Conservation (phyloP, 2,113 vertebrate species). For the Lanius ludovicianus region DNA sequence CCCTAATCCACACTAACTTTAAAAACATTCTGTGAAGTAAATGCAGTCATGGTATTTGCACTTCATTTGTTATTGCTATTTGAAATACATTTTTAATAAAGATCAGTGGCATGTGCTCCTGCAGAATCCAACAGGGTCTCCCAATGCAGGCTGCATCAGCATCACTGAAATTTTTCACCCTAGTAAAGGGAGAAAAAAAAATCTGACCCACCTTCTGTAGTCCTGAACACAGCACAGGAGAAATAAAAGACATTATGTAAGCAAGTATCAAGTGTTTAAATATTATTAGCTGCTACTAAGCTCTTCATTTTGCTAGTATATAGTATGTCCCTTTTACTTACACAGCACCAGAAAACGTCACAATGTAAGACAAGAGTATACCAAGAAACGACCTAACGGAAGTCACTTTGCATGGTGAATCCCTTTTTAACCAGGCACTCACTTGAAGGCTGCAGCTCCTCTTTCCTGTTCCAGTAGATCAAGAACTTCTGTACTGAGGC, state of each 20-base stretch:
- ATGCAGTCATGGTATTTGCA: not conserved
- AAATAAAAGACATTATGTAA: not conserved
- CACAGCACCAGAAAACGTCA: not conserved
- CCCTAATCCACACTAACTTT: not conserved
- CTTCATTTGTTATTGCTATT: not conserved
- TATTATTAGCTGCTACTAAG: not conserved
- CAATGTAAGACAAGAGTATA: rapidly evolving
- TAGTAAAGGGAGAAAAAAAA: not conserved
- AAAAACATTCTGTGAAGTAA: not conserved
- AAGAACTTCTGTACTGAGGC: not conserved
- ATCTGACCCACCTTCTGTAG: not conserved
- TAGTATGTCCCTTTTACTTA: not conserved
- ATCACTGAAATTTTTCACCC: not conserved
- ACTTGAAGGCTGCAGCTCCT: not conserved
- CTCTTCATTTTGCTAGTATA: not conserved
- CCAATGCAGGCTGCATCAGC: not conserved
- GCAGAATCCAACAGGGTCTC: not conserved
- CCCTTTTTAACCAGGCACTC: not conserved
- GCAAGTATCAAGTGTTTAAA: not conserved
- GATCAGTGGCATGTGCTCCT: not conserved
- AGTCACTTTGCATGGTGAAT: not conserved
- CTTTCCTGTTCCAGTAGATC: not conserved
- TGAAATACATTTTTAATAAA: not conserved
- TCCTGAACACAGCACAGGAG: not conserved
- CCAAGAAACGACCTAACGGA: not conserved